Conservation (phyloP, 2,113 vertebrate species). For the Sinocyclocheilus maitianheensis region DNA sequence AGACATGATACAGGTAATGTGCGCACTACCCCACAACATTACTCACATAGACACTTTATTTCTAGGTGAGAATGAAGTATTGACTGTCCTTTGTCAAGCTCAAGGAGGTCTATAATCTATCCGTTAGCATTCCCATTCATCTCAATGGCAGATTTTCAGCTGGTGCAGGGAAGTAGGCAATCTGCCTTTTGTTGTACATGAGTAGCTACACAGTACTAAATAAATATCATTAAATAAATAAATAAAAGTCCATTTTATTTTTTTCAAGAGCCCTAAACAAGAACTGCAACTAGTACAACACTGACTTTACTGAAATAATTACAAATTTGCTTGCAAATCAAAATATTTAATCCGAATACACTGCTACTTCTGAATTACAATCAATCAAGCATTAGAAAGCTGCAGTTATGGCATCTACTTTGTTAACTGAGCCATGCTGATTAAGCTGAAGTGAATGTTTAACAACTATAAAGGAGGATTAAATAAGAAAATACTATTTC, state of each 20-base stretch:
- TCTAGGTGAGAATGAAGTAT: not conserved
- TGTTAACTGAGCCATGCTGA: not conserved
- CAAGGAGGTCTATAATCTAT: not conserved
- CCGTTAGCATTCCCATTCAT: not conserved
- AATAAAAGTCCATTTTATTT: too few relatives aligned
- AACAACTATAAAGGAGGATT: not conserved
- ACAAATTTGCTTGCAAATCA: not conserved
- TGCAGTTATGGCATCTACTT: not conserved
- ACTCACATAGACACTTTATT: constrained; percentile 12
- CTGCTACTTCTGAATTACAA: not conserved
- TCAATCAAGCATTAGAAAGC: not conserved
- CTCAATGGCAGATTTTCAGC: not conserved
- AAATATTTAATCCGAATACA: not conserved
- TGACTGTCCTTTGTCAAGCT: constrained; percentile 3
- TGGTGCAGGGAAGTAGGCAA: not conserved
- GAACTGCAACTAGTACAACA: not conserved
- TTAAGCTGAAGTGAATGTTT: not conserved
- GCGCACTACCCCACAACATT: not conserved
- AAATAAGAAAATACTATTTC: constrained; percentile 9
- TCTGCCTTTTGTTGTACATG: not conserved
- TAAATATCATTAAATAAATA: too few relatives aligned
- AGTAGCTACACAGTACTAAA: too few relatives aligned
- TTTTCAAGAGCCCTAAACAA: not conserved
- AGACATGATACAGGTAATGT: constrained; percentile 13
- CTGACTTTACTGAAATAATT: not conserved